phyloP scores from a whole-genome alignment of 2,113 vertebrate species.

The Sinocyclocheilus maitianheensis region DNA sequence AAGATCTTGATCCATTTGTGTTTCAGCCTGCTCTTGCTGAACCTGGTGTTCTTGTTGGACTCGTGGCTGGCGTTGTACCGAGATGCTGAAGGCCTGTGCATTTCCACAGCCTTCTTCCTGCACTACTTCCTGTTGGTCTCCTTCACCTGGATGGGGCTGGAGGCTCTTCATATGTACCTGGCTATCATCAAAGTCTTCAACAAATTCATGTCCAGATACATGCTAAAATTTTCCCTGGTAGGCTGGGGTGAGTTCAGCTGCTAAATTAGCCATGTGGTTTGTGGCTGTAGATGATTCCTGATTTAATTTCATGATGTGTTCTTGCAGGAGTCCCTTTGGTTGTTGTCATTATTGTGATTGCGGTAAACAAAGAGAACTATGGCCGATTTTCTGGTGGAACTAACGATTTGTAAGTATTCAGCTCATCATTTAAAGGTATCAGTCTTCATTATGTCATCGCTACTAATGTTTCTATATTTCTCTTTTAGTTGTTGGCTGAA shows the following conservation, averaged over 20 bases:
- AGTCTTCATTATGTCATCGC: not conserved
- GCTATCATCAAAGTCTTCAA: conserved; percentile 94
- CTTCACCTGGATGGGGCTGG: conserved; percentile 97
- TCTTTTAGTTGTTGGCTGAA: conserved; percentile 91
- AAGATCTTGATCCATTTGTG: conserved; percentile 97
- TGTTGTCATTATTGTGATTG: conserved; percentile 84
- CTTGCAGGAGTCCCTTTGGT: conserved; percentile 85
- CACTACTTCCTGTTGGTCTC: conserved; percentile 96
- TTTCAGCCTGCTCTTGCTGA: conserved; percentile 86
- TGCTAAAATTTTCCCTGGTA: conserved; percentile 88
- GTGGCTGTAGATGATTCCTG: not conserved
- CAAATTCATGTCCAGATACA: conserved; percentile 85
- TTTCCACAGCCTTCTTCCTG: conserved; percentile 88
- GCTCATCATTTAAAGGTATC: no score
- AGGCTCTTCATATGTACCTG: conserved; percentile 97
- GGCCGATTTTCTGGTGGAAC: conserved; percentile 76
- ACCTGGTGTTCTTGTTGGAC: conserved; percentile 87
- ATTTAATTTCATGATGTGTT: conserved; percentile 23
- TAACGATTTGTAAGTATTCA: conserved; percentile 85
- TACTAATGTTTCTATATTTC: not conserved
- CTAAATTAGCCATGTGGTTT: not conserved
- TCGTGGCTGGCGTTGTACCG: conserved; percentile 87
- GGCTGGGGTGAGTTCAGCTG: conserved; percentile 85
- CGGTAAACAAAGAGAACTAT: conserved; percentile 85
- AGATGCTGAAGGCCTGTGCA: conserved; percentile 77